Percentiles rank a stretch among this genome's conserved stretches.
These are phyloP conservation scores for Metacarcinus magister DNA, from an alignment of 2,888 invertebrate species.

Conservation along the genomic window DNA sequence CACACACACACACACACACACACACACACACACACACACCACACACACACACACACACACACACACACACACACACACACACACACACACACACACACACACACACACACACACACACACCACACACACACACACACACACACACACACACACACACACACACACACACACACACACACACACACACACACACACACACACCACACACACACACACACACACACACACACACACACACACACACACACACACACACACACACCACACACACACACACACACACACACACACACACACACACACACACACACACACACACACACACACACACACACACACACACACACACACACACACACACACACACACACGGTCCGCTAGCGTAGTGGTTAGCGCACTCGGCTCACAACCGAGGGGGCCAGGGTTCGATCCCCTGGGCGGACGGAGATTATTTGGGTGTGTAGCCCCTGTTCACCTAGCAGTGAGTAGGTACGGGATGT, in stretches of 20 bases:
- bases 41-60: conserved; percentile 52
- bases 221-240: conserved; percentile 52
- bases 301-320: conserved; percentile 52
- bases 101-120: conserved; percentile 56
- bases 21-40: conserved; percentile 59
- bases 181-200: conserved; percentile 55
- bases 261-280: conserved; percentile 53
- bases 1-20: conserved; percentile 52
- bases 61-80: conserved; percentile 58
- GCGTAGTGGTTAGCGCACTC: too few relatives aligned
- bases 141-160: conserved; percentile 55
- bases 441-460: too few relatives aligned
- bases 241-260: conserved; percentile 58
- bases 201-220: conserved; percentile 57
- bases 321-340: conserved; percentile 58
- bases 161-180: conserved; percentile 56
- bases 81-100: conserved; percentile 52
- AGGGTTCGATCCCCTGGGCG: too few relatives aligned
- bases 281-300: conserved; percentile 58
- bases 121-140: conserved; percentile 56
- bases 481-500: too few relatives aligned
- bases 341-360: conserved; percentile 52
- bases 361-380: conserved; percentile 61
- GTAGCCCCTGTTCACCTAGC: too few relatives aligned
- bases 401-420: too few relatives aligned